Evolutionary conservation across 1,140 invertebrate genomes (phyloP), one percentile per base, ranked within the genome.

Genomic region (Eueides isabella): DNA sequence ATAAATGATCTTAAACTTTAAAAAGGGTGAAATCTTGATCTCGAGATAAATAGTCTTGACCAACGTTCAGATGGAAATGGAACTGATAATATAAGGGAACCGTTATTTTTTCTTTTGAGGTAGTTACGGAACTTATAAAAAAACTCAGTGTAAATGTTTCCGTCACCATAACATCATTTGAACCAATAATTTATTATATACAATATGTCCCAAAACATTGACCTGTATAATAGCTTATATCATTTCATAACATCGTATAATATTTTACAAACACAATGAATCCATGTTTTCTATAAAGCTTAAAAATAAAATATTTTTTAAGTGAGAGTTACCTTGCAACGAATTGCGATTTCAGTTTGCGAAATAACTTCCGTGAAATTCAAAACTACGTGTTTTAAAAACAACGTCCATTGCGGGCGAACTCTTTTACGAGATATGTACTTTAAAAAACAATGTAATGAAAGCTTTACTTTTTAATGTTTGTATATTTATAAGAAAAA

Each of bases 341-440:
- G 48, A 55, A 55, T 55, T 23, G 48, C 48, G 19, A 55, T 55
- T 55, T 55, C 48, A 55, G 48, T 55, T 55, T 26, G 48, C 48
- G 48, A 55, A 55, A 55, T 55, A 23, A 55, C 23, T 26, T 55
- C 23, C 48, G 9, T 23, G 19, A 55, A 26, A 26, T 55, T 55
- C 48, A 55, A 55, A 55, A 55, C 48, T 55, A 26, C 19, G 19
- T 55, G 48, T 55, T 55, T 55, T 26, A 55, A 55, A 55, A 55
- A 26, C 48, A 23, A 55, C 19, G 48, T 26, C 48, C 48, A 26
- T 55, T 55, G n/a, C 48, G 2, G 12, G 9, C 19, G 48, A 55
- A 55, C 23, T 26, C 48, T 55, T 55, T 55, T 55, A 55, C 48
- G 23, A 55, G 48, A 55, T 55, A 38, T 16, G 14, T 16, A 55